Evolutionary conservation across 2,888 invertebrate species (phyloP).

Genomic region (Machimus atricapillus): DNA sequence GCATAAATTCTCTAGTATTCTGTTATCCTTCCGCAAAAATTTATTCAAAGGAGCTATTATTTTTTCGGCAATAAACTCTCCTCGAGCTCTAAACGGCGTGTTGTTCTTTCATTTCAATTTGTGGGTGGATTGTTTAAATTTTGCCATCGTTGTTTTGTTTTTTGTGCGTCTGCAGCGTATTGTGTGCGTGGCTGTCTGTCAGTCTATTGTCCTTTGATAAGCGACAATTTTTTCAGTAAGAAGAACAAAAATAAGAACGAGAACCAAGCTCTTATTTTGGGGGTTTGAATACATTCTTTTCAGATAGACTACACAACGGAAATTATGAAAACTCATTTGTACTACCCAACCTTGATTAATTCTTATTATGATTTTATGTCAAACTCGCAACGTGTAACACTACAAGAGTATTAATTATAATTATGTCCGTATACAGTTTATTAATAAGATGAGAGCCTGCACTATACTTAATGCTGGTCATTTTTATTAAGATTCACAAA

Average conservation of each 20-base stretch:
- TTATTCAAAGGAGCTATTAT: constrained; percentile 32
- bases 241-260: not conserved
- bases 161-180: not conserved
- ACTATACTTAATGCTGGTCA: too few species aligned
- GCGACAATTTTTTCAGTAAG: not conserved
- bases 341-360: too few species aligned
- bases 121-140: not conserved
- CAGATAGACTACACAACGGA: not conserved
- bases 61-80: constrained; percentile 30
- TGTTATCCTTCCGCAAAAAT: constrained; percentile 33
- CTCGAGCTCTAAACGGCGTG: constrained; percentile 24
- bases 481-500: too few species aligned
- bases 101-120: constrained; percentile 28
- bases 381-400: too few species aligned
- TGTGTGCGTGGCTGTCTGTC: not conserved
- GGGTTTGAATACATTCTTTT: not conserved
- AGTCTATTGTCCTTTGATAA: not conserved
- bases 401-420: too few species aligned
- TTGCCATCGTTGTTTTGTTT: not conserved
- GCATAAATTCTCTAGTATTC: constrained; percentile 42
- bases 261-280: not conserved
- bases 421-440: too few species aligned
- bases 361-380: too few species aligned
- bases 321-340: too few species aligned
- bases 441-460: too few species aligned